Evolutionary conservation across 37 sponge, comb jelly and placozoan species (phyloP), one percentile per base, ranked within the genome.

Genomic region (Aplysina aerophoba): DNA sequence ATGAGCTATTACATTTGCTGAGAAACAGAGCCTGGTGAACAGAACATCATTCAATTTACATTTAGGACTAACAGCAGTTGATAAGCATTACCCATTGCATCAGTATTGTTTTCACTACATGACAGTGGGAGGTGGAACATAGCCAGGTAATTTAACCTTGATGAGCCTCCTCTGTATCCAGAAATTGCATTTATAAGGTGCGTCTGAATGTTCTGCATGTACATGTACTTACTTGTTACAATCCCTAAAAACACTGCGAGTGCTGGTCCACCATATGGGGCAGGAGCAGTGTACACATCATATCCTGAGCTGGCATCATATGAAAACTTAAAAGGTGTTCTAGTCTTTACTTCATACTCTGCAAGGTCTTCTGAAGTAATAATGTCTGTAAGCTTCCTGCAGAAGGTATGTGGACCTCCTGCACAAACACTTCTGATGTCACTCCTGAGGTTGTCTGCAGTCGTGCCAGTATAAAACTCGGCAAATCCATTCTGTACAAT

Each of bases 261-360:
- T 31, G 71, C 71, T 69, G 71, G 4, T 30, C 71, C 71, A 27
- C 71, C 34, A 34, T 16, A 31, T 0, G 71, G 71, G 4, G 71
- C 71, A 69, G 71, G 71, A 17, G 34, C 33, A 31, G 71, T 69
- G 71, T 69, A 69, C 71, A 69, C 34, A 5, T 17, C 34, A 30
- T 30, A 34, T 1, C 35, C 71, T 34, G 71, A 69, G 17, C 71
- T 35, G 34, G 6, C 30, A 30, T 34, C 50, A 44, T 44, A 34
- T 31, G 28, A 17, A 69, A 69, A 69, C 33, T 69, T 31, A 3
- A 69, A 35, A 30, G 71, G 71, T 2, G 13, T 6, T 30, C 71
- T 69, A 2, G 17, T n/a, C 30, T 6, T 69, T 15, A 30, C 71
- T 34, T 31, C 1, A 30, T 69, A 69, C 1, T 33, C 27, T n/a